These are phyloP conservation scores for Polyommatus iphigenia DNA, from an alignment of 2,888 invertebrate species.

Conservation along the genomic window DNA sequence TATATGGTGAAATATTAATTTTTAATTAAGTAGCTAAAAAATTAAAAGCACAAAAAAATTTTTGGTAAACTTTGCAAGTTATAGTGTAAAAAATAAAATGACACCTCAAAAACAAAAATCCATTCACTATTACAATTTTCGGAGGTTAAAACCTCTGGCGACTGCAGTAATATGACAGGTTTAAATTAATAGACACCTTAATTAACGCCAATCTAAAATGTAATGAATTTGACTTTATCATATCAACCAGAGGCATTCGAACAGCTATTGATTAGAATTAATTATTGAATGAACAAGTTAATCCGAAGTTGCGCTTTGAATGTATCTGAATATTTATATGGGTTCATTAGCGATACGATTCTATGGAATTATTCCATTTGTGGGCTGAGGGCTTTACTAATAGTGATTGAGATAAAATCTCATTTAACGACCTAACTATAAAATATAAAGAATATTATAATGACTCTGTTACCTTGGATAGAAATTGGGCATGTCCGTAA, in stretches of 20 bases:
- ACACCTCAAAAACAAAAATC: no score
- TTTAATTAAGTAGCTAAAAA: no score
- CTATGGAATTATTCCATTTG: constrained; percentile 27
- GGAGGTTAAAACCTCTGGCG: no score
- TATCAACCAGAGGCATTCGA: constrained; percentile 19
- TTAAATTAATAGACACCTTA: constrained; percentile 15
- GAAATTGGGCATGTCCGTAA: no score
- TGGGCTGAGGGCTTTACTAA: not conserved
- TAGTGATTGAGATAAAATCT: constrained; percentile 1
- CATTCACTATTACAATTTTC: no score
- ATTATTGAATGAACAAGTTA: constrained; percentile 31
- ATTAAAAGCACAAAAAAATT: no score
- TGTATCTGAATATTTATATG: constrained; percentile 32
- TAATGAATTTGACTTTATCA: constrained; percentile 23
- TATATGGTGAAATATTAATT: no score
- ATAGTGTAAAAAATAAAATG: no score
- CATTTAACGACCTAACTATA: not conserved
- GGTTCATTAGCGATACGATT: constrained; percentile 28
- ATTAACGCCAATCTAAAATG: constrained; percentile 9
- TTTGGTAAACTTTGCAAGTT: no score
- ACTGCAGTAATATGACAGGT: no score
- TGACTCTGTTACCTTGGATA: no score
- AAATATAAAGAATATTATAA: no score
- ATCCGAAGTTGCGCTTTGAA: constrained; percentile 26
- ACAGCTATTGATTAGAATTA: constrained; percentile 31